phyloP scores from a whole-genome alignment of 2,888 invertebrate genomes.

The Zelleria hepariella region DNA sequence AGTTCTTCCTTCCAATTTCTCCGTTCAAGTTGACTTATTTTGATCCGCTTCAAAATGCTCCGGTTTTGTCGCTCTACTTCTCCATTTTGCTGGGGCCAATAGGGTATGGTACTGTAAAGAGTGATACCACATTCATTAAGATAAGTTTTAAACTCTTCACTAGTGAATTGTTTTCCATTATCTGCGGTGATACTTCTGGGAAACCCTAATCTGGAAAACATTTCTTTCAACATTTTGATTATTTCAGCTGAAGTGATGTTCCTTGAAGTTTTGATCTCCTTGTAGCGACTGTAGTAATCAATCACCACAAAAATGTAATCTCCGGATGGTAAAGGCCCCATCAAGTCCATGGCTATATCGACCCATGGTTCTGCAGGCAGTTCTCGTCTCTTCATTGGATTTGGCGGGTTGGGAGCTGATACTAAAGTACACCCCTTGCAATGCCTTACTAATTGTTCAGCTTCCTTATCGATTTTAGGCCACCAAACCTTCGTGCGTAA shows the following conservation, averaged over 20 bases:
- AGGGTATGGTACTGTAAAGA: slow-evolving; percentile 8
- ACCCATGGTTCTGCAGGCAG: slow-evolving; percentile 8
- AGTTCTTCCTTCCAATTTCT: slow-evolving; percentile 11
- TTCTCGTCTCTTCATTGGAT: slow-evolving; percentile 7
- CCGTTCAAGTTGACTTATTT: slow-evolving; percentile 15
- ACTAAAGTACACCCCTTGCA: slow-evolving; percentile 6
- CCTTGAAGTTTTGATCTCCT: slow-evolving; percentile 7
- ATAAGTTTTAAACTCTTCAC: slow-evolving; percentile 15
- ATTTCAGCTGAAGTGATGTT: slow-evolving; percentile 1
- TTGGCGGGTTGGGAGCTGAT: slow-evolving; percentile 12
- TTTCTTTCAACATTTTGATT: neutral
- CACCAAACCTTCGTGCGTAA: slow-evolving; percentile 17
- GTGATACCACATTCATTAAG: slow-evolving; percentile 14
- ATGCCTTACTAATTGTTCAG: neutral
- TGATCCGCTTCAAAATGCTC: slow-evolving; percentile 12
- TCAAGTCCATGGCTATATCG: slow-evolving; percentile 9
- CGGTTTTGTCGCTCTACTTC: slow-evolving; percentile 13
- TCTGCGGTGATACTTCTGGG: slow-evolving; percentile 17
- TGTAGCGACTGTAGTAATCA: slow-evolving; percentile 8
- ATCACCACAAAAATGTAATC: slow-evolving; percentile 7
- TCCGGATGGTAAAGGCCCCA: slow-evolving; percentile 8
- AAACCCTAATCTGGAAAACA: slow-evolving; percentile 14
- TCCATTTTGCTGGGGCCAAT: slow-evolving; percentile 12
- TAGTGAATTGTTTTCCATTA: slow-evolving; percentile 19
- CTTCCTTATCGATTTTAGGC: slow-evolving; percentile 7